Base-by-base conservation (phyloP, 2,113 vertebrate species). In the Oncorhynchus gorbuscha region DNA sequence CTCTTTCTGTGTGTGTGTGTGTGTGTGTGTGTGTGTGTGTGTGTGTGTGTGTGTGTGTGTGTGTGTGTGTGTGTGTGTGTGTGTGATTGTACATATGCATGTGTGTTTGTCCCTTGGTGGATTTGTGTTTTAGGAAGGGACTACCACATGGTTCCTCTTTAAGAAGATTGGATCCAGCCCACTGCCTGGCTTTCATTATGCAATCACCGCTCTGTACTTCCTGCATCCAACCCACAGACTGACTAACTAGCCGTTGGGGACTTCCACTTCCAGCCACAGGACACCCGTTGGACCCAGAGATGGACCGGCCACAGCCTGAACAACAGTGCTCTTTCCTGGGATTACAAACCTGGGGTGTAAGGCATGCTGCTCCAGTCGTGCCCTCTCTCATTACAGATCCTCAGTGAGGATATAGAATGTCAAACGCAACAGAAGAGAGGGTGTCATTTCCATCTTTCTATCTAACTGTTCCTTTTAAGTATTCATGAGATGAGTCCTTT, bases 401-500 rank as follows among this genome's bases (percentile, higher is more conserved):
- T 62, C 28, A 24, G 14, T 45, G 48, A 39, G 3, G 48, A 35
- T 7, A 6, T 64, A 28, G 35, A 18, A 62, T 45, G 48, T 59
- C 64, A 55, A 72, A 45, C 48, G 16, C 20, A n/a, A 24, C 18
- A 3, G 14, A 58, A 70, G 49, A 45, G 62, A 69, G 45, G 51
- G 24, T 71, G 8, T 18, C 18, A 22, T 49, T 48, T n/a, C n/a
- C n/a, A 22, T 48, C 16, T 62, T 59, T 69, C 67, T 64, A 35
- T 75, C 64, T 75, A 20, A 45, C 24, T 58, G 49, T 71, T 59
- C 49, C 4, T 73, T 69, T 55, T 28, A 59, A 72, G 28, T 69
- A 79, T 77, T 82, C 73, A 83, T 86, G 78, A 78, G 77, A 58
- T 64, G 45, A 85, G 48, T 14, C 72, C 79, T 69, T 69, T 55